Conservation (phyloP, 35 echinoderm and acorn worm genomes). For the Acanthaster planci region DNA sequence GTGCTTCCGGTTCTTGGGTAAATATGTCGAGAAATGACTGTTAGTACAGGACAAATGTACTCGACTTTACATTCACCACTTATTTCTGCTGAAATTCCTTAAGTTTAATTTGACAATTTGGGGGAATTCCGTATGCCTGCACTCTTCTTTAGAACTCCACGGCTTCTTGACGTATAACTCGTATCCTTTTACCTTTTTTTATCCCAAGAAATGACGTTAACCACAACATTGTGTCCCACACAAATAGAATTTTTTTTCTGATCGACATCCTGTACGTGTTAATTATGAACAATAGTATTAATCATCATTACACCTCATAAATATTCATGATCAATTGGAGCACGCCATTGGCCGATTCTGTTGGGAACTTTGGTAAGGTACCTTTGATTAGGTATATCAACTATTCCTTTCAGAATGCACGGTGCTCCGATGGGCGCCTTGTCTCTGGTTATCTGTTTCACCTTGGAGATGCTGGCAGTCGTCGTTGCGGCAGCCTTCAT, state of each 20-base stretch:
- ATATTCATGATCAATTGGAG: neutral
- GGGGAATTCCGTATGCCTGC: too few species aligned
- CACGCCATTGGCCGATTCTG: neutral
- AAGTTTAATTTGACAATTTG: too few species aligned
- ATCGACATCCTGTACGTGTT: neutral
- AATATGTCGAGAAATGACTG: neutral
- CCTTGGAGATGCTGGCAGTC: neutral
- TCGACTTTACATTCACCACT: neutral
- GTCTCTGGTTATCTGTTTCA: neutral
- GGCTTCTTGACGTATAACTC: too few species aligned
- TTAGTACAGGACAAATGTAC: neutral
- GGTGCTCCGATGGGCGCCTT: slow-evolving; percentile 13
- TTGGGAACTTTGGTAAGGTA: neutral
- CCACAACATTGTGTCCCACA: neutral
- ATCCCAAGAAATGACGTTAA: too few species aligned
- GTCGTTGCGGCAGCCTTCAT: neutral
- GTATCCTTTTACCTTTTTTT: too few species aligned
- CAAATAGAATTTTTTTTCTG: too few species aligned
- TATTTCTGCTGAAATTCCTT: neutral
- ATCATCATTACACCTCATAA: neutral
- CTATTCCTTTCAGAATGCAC: neutral
- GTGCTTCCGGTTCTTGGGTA: slow-evolving; percentile 3
- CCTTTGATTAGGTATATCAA: neutral
- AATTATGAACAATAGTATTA: neutral
- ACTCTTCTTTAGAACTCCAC: too few species aligned